A percentile compares a stretch with the other conserved stretches of the same genome.
Conservation (phyloP, 2,888 invertebrate genomes). For the Drosophila paranaensis region DNA sequence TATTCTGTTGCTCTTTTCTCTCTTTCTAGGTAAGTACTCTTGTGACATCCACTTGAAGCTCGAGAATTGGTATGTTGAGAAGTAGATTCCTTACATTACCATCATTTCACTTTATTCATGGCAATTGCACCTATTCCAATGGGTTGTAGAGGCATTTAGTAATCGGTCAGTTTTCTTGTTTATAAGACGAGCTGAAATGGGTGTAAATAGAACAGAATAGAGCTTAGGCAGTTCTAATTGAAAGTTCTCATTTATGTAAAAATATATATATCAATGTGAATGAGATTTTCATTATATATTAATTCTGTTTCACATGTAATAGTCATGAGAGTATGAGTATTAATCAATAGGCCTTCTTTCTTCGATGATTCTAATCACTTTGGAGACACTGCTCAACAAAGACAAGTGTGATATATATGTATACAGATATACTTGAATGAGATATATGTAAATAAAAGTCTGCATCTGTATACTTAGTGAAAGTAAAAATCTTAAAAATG, state of each 20-base stretch:
- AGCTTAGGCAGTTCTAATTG: neutral
- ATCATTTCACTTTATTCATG: neutral
- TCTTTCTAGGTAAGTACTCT: slow-evolving; percentile 61
- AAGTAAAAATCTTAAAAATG: too few species aligned
- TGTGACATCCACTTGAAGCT: neutral
- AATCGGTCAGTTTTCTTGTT: neutral
- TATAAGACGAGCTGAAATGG: neutral
- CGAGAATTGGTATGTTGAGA: slow-evolving; percentile 42
- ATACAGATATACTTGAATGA: too few species aligned
- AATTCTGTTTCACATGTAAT: neutral
- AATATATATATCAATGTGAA: too few species aligned
- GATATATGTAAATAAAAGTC: too few species aligned
- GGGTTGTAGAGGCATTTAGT: too few species aligned
- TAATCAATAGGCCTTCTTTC: too few species aligned
- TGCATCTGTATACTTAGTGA: too few species aligned
- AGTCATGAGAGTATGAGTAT: too few species aligned
- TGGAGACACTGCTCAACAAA: too few species aligned
- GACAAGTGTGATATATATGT: too few species aligned
- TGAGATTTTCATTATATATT: neutral
- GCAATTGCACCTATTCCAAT: neutral
- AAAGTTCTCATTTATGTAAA: too few species aligned
- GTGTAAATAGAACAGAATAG: neutral
- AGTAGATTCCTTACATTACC: neutral
- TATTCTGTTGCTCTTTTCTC: slow-evolving; percentile 32
- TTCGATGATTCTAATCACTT: too few species aligned